Base-by-base conservation (phyloP, 2,888 invertebrate species). In the Pandemis heparana region DNA sequence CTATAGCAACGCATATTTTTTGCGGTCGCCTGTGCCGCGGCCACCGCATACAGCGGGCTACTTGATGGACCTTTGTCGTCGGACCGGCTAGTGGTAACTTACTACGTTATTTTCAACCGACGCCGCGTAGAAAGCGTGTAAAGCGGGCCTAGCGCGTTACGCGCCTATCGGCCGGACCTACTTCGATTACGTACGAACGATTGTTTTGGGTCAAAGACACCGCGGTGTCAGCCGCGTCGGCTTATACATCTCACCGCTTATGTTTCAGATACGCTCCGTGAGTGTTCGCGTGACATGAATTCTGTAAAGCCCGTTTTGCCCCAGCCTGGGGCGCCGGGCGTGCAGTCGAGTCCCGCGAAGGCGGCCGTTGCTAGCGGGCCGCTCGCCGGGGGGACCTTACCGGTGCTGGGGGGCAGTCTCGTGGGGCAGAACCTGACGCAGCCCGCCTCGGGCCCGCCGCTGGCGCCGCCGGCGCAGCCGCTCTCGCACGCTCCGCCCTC, bases 291-390 rank as follows among this genome's bases (percentile, higher is more conserved):
- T 83, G 91, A 87, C 87, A 95, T 96, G 96, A 96, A 95, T 92
- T 95, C 95, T 84, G 95, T 95, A 89, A 95, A 95, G 90, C 95
- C 95, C 87, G 95, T 94, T 83, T 85, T 95, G 83, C 90, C 95
- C 79, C 92, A 95, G 85, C 89, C 93, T 85, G 92, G 91, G 82
- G 91, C 91, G 79, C 89, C 85, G 89, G 94, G 89, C 74, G 92
- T 88, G 71, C 92, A 91, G 84, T 85, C 90, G 77, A 93, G 91
- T 78, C 90, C 92, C 77, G 91, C 93, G 60, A 93, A 94, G 83
- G 92, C 85, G 76, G 93, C 92, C 86, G 92, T 92, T 75, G 90
- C 92, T 68, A 90, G 82, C 78, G 91, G 87, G 62, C 62, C 59
- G 9, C 63, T 72, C 62, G 67, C 67, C 46, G 70, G 64, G 39